Conservation (phyloP, 2,113 vertebrate species). For the Murina feae region DNA sequence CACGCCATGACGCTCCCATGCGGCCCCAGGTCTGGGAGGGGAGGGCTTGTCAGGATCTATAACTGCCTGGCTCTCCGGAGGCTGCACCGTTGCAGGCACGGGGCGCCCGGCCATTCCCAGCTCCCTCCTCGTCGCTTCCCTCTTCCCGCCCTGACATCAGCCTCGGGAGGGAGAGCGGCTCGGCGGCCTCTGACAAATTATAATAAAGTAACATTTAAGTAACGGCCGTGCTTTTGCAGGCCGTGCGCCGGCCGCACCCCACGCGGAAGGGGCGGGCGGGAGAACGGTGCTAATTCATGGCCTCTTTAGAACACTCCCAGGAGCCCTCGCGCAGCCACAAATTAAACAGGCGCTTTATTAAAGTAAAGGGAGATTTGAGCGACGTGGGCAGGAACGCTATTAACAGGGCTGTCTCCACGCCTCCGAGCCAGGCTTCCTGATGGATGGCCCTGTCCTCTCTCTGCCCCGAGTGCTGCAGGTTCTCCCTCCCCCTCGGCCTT, state of each 20-base stretch:
- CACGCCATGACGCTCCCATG: not conserved
- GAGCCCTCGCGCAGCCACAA: conserved; percentile 35
- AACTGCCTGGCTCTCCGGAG: not conserved
- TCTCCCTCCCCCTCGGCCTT: not conserved
- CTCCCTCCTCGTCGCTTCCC: not conserved
- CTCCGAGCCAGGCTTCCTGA: not conserved
- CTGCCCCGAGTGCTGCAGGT: accelerated
- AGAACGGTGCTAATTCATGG: conserved; percentile 19
- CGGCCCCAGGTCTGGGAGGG: not conserved
- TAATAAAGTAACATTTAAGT: not conserved
- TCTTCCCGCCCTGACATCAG: not conserved
- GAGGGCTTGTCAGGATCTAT: not conserved
- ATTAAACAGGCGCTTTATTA: conserved; percentile 37
- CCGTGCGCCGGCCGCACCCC: not conserved
- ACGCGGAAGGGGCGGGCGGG: not conserved
- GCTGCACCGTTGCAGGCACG: no score
- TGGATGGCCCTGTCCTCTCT: not conserved
- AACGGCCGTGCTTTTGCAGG: accelerated
- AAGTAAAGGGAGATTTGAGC: not conserved
- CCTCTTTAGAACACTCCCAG: conserved; percentile 39
- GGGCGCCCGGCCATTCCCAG: not conserved
- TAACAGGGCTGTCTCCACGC: not conserved
- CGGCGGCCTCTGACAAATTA: conserved; percentile 29
- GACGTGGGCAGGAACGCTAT: not conserved
- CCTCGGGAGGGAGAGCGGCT: not conserved